Conservation (phyloP, 2,888 invertebrate species). For the Cosmorhoe ocellata region DNA sequence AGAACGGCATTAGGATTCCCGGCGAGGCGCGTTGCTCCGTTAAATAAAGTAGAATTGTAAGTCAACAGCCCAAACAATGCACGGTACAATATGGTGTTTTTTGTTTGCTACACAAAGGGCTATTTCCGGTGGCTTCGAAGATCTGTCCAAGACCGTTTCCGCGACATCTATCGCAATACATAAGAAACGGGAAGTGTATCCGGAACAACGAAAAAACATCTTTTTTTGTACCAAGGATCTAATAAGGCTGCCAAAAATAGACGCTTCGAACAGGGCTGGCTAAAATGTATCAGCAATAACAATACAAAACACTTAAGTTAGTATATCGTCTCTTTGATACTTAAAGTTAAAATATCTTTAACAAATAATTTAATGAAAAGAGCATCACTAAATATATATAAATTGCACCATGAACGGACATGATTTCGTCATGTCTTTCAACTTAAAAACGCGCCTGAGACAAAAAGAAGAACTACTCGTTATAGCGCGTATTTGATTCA, state of each 20-base stretch:
- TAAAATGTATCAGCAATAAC: too few species aligned
- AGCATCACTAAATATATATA: too few species aligned
- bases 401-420: conserved; percentile 10
- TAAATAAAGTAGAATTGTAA: conserved; percentile 57
- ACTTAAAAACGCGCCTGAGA: conserved; percentile 17
- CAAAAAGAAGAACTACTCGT: conserved; percentile 31
- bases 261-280: not conserved
- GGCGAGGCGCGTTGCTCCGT: conserved; percentile 48
- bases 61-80: conserved; percentile 69
- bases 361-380: too few species aligned
- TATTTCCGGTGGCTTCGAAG: conserved; percentile 69
- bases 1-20: conserved; percentile 55
- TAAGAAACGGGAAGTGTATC: conserved; percentile 79
- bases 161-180: conserved; percentile 75
- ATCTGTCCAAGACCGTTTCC: conserved; percentile 65
- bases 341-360: too few species aligned
- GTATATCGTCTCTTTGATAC: too few species aligned
- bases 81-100: conserved; percentile 48
- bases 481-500: conserved; percentile 26
- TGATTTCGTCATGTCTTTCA: conserved; percentile 5
- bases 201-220: conserved; percentile 73
- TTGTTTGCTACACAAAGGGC: conserved; percentile 74
- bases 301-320: too few species aligned
- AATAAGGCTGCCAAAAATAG: conserved; percentile 48
- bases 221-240: conserved; percentile 53